Evolutionary conservation across 2,888 invertebrate genomes (phyloP).

Genomic region (Ethmia dodecea): DNA sequence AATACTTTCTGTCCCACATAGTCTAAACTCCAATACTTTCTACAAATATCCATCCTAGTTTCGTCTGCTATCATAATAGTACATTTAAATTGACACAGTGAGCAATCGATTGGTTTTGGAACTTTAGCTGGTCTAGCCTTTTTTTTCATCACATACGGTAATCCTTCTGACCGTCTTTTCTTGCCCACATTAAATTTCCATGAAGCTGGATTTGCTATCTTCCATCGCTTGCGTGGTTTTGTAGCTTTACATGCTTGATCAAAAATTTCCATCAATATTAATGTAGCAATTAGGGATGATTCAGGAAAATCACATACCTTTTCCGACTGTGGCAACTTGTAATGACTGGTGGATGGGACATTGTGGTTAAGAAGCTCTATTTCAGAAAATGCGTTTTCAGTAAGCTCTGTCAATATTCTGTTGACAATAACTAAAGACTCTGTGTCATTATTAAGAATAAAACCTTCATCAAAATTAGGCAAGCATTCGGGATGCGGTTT

Average conservation of each 20-base stretch:
- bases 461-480: background rate
- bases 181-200: slow-evolving; percentile 7
- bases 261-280: background rate
- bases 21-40: slow-evolving; percentile 10
- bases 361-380: background rate
- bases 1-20: background rate
- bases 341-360: background rate
- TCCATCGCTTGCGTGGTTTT: slow-evolving; percentile 2
- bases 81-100: slow-evolving; percentile 1
- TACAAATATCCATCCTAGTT: background rate
- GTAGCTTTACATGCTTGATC: background rate
- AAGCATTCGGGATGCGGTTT: background rate
- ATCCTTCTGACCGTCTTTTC: slow-evolving; percentile 5
- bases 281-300: background rate
- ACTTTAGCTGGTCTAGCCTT: slow-evolving; percentile 3
- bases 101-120: slow-evolving; percentile 4
- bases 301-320: background rate
- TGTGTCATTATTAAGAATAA: background rate
- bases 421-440: background rate
- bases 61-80: background rate
- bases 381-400: background rate
- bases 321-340: background rate
- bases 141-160: slow-evolving; percentile 1
- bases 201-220: slow-evolving; percentile 1
- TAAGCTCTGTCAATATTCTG: background rate